Percentiles rank a stretch among this genome's conserved stretches.
These are phyloP conservation scores for Sus cebifrons DNA, from an alignment of 2,797 vertebrate genomes.

Conservation along the genomic window DNA sequence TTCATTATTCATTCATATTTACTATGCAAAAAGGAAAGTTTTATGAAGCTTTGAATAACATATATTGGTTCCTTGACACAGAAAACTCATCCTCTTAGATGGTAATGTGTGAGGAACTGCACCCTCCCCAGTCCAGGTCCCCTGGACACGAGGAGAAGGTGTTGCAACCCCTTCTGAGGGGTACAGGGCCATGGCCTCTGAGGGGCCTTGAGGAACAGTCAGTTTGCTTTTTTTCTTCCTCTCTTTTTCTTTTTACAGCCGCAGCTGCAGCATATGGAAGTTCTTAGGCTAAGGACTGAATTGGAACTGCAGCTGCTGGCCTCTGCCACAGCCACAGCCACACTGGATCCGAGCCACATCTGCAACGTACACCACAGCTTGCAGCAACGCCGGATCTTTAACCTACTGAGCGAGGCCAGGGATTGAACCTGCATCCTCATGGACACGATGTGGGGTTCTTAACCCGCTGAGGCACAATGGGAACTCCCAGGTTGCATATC, in stretches of 20 bases:
- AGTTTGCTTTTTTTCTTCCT: neutral
- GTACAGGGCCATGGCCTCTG: neutral
- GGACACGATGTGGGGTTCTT: too few species aligned
- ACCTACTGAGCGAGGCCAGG: too few species aligned
- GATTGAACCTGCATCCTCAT: too few species aligned
- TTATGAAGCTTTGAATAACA: conserved; percentile 63
- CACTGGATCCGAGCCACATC: too few species aligned
- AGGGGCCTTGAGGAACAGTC: conserved; percentile 10
- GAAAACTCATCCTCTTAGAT: conserved; percentile 36
- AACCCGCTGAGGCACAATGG: too few species aligned
- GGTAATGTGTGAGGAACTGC: neutral
- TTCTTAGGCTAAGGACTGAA: too few species aligned
- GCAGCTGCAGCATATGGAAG: too few species aligned
- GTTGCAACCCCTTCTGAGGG: neutral
- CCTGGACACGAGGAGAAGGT: neutral
- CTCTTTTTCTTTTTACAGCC: too few species aligned
- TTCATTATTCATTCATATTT: conserved; percentile 73
- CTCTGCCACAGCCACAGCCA: too few species aligned
- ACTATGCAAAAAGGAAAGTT: conserved; percentile 23
- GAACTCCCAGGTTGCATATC: neutral
- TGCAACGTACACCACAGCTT: too few species aligned
- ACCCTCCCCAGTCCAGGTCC: neutral
- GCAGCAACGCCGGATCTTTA: too few species aligned
- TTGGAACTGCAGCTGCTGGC: too few species aligned
- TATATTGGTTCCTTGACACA: conserved; percentile 44